Percentiles rank a stretch among this genome's conserved stretches.
Conservation (phyloP, 1,140 invertebrate genomes). For the Holotrichia oblita region DNA sequence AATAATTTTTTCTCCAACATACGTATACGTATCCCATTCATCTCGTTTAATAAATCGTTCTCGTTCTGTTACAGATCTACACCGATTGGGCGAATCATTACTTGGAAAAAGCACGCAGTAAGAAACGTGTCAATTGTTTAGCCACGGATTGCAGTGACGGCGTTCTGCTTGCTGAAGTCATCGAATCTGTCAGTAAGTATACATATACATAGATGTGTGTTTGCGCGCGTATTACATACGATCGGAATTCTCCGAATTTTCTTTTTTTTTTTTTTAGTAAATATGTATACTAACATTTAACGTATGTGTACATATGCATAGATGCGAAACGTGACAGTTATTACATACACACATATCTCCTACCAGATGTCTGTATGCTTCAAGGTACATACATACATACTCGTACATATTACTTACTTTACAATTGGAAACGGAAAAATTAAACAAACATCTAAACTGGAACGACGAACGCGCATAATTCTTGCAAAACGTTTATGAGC, state of each 20-base stretch:
- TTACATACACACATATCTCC: not conserved
- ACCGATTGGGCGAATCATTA: conserved; percentile 98
- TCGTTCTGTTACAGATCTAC: conserved; percentile 80
- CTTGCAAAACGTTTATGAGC: not conserved
- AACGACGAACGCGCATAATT: not conserved
- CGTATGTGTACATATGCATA: too few relatives aligned
- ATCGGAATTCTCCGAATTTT: not conserved
- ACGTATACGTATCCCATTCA: not conserved
- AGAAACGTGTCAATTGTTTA: conserved; percentile 82
- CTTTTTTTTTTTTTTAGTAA: too few relatives aligned
- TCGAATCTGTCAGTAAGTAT: conserved; percentile 93
- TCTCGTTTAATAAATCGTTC: not conserved
- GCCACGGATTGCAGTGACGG: conserved; percentile 92
- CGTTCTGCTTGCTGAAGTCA: conserved; percentile 88
- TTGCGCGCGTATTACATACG: not conserved
- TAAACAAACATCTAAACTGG: conserved; percentile 26
- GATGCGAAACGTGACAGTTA: conserved; percentile 6
- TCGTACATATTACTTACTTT: not conserved
- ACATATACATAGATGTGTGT: not conserved
- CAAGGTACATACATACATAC: not conserved
- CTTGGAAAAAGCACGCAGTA: conserved; percentile 87
- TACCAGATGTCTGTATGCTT: too few relatives aligned
- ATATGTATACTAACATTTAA: too few relatives aligned
- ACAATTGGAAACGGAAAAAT: not conserved
- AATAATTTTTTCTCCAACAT: not conserved